Conservation (phyloP, 1,140 invertebrate species). For the Hycleus phaleratus region DNA sequence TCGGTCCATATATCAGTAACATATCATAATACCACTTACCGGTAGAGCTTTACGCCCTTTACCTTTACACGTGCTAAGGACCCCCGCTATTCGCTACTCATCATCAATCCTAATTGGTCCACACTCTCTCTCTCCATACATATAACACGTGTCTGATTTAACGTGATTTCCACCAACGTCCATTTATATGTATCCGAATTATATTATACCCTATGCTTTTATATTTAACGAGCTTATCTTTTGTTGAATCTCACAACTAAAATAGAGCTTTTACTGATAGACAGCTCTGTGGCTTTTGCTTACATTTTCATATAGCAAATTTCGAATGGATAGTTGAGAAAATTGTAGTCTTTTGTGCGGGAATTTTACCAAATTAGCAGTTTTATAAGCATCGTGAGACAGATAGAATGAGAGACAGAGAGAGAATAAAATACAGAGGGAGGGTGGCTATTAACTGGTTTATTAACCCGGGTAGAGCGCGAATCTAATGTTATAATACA, state of each 20-base stretch:
- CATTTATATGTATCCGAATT: constrained; percentile 17
- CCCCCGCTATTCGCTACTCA: constrained; percentile 1
- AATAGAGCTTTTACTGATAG: no score
- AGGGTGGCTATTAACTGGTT: constrained; percentile 27
- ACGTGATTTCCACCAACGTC: constrained; percentile 14
- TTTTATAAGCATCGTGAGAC: no score
- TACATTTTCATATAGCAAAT: no score
- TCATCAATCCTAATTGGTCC: constrained; percentile 15
- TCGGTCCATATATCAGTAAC: constrained; percentile 9
- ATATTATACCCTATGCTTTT: constrained; percentile 20
- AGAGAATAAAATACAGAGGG: background rate
- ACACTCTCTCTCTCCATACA: background rate
- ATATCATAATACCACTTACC: constrained; percentile 21
- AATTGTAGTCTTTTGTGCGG: no score
- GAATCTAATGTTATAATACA: constrained; percentile 31
- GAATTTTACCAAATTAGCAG: no score
- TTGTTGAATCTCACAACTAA: background rate
- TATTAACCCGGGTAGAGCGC: constrained; percentile 25
- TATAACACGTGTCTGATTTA: constrained; percentile 17
- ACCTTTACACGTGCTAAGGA: constrained; percentile 16
- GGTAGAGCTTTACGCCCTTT: constrained; percentile 11
- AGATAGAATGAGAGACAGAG: no score
- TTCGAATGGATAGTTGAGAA: no score
- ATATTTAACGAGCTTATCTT: constrained; percentile 22
- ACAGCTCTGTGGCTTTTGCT: no score